Conservation (phyloP, 2,888 invertebrate genomes). For the Lysandra coridon region DNA sequence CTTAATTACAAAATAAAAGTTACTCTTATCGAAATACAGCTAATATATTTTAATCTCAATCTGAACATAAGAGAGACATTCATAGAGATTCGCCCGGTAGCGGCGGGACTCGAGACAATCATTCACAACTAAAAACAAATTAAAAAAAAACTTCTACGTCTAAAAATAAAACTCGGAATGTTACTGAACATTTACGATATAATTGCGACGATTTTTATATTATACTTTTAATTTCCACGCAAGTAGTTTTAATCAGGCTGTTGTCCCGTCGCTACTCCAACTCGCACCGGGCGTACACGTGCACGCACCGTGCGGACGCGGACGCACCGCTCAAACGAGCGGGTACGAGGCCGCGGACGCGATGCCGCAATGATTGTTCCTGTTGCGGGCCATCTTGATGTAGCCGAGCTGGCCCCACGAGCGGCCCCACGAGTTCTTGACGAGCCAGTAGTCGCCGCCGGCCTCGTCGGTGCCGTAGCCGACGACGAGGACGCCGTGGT, state of each 20-base stretch:
- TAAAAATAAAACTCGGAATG: constrained; percentile 1
- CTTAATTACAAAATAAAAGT: constrained; percentile 9
- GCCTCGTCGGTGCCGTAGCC: constrained; percentile 88
- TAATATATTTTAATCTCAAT: constrained; percentile 1
- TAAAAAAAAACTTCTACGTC: neutral
- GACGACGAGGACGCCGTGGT: constrained; percentile 92
- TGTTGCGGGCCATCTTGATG: constrained; percentile 93
- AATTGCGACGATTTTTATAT: neutral
- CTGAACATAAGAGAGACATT: constrained; percentile 8
- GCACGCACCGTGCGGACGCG: neutral
- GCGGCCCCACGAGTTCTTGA: constrained; percentile 92
- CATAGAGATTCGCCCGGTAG: neutral
- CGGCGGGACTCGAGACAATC: neutral
- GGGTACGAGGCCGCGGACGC: constrained; percentile 92
- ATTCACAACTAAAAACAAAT: neutral
- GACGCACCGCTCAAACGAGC: constrained; percentile 72
- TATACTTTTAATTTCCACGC: neutral
- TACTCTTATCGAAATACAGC: neutral
- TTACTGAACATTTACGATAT: neutral
- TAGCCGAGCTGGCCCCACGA: constrained; percentile 92
- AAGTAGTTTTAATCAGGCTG: neutral
- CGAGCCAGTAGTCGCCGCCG: constrained; percentile 90
- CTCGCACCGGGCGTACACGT: neutral
- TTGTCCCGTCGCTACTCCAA: neutral
- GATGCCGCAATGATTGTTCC: constrained; percentile 92